Evolutionary conservation across 1,140 invertebrate species (phyloP), one percentile per base, ranked within the genome.

Genomic region (Dinoponera quadriceps): DNA sequence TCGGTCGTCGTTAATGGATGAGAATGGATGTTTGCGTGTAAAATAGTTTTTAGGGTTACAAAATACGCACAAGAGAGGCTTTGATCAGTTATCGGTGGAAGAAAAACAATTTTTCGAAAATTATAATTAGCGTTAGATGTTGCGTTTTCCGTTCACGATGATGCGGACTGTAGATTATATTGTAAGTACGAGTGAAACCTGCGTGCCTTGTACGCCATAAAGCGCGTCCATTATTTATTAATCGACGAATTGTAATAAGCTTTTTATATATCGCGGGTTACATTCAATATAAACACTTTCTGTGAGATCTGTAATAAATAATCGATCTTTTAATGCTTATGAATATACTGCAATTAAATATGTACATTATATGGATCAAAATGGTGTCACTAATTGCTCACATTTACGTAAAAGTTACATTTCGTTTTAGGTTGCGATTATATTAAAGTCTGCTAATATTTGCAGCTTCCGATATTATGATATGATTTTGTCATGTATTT

Each of bases 231-330:
- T 75, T 91, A 91, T 91, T 91, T 91, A 90, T 91, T 91, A 88
- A 85, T 57, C 62, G 29, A 85, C n/a, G 63, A 65, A 85, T 51
- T 90, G 71, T 86, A 65, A 68, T 68, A 85, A 83, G 81, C 83
- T 89, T 90, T 92, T 80, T 80, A 57, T 91, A 85, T 90, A 90
- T 86, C 84, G 74, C 87, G 82, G 91, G 88, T 91, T 89, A 90
- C 90, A 81, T 82, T 85, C 90, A 54, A 22, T 74, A 73, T 81
- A 25, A 62, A 69, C 16, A 69, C 25, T 84, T 87, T 87, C 74
- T 62, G 54, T 14, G 20, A 57, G 18, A 55, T 4, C 16, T 29
- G 38, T 86, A 74, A 83, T 75, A 87, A 72, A 77, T 57, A 86
- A 62, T 81, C 51, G 20, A 88, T 75, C 55, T 81, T 55, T 68